Conservation (phyloP, 92 coral and sea anemone genomes). For the Parazoanthus darwini region DNA sequence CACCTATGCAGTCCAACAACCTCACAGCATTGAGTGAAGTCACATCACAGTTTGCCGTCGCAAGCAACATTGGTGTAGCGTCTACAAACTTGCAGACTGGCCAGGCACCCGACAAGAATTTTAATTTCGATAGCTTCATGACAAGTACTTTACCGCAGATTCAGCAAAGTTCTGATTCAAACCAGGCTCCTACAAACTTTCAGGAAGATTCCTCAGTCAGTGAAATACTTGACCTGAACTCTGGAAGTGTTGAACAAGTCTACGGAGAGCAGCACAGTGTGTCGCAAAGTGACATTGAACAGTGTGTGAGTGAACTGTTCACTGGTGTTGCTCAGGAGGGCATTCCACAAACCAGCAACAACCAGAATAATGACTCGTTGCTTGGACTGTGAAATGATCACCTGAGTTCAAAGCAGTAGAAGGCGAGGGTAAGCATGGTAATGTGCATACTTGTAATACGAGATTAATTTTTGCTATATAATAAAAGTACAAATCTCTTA, state of each 20-base stretch:
- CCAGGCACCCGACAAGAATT: neutral
- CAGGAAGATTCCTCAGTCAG: constrained; percentile 3
- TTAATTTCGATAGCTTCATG: neutral
- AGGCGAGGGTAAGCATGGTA: neutral
- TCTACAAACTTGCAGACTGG: neutral
- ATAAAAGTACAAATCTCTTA: too few relatives aligned
- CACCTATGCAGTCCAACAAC: neutral
- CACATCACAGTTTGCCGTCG: constrained; percentile 1
- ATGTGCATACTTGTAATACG: too few relatives aligned
- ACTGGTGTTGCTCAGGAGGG: neutral
- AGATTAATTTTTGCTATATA: too few relatives aligned
- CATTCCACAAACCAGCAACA: neutral
- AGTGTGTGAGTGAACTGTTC: constrained; percentile 25
- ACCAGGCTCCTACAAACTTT: neutral
- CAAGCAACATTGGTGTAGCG: neutral
- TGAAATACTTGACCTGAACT: constrained; percentile 16
- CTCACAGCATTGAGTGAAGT: neutral
- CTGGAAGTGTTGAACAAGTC: neutral
- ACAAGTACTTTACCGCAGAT: neutral
- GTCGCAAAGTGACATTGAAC: constrained; percentile 13
- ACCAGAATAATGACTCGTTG: neutral
- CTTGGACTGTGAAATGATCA: neutral
- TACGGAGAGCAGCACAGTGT: neutral
- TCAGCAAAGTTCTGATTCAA: neutral
- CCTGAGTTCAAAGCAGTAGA: neutral